These are phyloP conservation scores for Chrysaora quinquecirrha DNA, from an alignment of 30 jellyfish, hydroid and myxozoan species.

Conservation along the genomic window DNA sequence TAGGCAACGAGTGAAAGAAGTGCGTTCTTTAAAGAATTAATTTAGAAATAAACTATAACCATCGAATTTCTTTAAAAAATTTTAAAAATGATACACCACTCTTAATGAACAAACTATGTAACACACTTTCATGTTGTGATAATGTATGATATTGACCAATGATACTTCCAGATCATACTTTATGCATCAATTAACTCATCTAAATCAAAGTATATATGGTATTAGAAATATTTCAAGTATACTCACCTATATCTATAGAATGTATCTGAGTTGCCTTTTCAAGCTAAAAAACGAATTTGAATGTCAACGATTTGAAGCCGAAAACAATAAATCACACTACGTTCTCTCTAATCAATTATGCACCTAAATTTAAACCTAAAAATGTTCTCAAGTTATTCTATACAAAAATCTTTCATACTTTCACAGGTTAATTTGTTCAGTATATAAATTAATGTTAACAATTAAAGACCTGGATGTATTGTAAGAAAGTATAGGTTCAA, in stretches of 20 bases:
- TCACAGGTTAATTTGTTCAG: no score
- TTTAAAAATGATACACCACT: not conserved
- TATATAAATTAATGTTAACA: no score
- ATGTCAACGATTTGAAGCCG: slow-evolving; percentile 74
- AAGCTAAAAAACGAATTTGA: slow-evolving; percentile 62
- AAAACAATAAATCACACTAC: no score
- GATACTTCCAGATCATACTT: not conserved
- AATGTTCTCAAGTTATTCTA: no score
- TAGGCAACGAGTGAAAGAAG: no score
- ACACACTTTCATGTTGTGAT: not conserved
- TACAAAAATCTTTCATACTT: no score
- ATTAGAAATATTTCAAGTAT: not conserved
- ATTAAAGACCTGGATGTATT: no score
- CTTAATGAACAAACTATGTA: not conserved
- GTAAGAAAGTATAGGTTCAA: no score
- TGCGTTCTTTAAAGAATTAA: no score
- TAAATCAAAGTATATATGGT: not conserved
- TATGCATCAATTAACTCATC: not conserved
- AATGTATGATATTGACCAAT: not conserved
- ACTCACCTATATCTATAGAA: slow-evolving; percentile 86
- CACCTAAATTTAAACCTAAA: no score
- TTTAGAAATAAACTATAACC: no score
- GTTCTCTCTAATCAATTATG: no score
- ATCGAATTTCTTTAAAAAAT: not conserved
- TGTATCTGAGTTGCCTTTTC: slow-evolving; percentile 86